Base-by-base conservation (phyloP, 1,140 invertebrate species). In the Zaprionus nigranus region DNA sequence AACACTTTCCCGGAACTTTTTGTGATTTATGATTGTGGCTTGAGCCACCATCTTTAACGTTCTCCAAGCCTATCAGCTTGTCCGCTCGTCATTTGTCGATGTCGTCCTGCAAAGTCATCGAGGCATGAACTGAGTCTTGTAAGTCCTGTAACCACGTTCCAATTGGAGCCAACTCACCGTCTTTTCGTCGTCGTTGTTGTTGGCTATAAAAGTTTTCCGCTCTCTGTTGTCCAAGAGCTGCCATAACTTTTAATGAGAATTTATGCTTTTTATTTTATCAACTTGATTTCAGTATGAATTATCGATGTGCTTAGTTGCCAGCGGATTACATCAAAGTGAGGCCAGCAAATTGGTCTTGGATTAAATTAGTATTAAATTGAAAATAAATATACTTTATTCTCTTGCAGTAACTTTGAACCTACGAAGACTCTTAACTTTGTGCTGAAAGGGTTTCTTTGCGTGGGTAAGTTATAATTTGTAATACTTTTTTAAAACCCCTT, bases 201-300 rank as follows among this genome's bases (percentile, higher is more conserved):
- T 69, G 20, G 53, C 53, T 66, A 57, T 84, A 81, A 88, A 87
- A 87, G 78, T 85, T 86, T 77, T 86, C 36, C 68, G 66, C 69
- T 46, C 54, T 38, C 51, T 81, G 78, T 78, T 86, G 72, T 79
- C 83, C 68, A 64, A 76, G 67, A 34, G 68, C 36, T 65, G 64
- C 66, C 69, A 80, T 74, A 87, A 87, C 77, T 87, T 87, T 88
- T 88, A 88, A 88, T 88, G 85, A 75, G 84, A 84, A 84, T 88
- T 88, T 88, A 84, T 88, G 75, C 43, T 58, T 74, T 70, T 67
- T 64, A 68, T 86, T 81, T 73, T 78, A 72, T 74, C 59, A 82
- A 30, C 24, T 70, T 34, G 28, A 24, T 53, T 63, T 74, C 36
- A 12, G 30, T 43, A 59, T 75, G 69, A 87, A 78, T 72, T 70